Conservation (phyloP, 1,140 invertebrate genomes). For the Danaus plexippus region DNA sequence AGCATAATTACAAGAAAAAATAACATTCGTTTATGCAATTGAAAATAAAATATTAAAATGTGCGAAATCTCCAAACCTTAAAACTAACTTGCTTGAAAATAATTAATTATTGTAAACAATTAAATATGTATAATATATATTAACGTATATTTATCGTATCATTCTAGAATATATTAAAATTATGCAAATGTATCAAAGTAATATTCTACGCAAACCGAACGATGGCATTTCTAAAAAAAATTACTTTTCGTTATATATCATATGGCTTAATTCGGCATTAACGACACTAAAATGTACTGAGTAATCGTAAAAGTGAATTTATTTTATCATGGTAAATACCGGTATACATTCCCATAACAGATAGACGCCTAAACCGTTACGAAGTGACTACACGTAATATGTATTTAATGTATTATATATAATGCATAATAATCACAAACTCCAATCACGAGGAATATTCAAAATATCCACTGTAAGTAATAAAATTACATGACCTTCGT, state of each 20-base stretch:
- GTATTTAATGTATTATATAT: conserved; percentile 3
- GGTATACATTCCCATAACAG: too few species aligned
- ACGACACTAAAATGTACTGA: conserved; percentile 9
- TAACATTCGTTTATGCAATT: too few species aligned
- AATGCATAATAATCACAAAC: background rate
- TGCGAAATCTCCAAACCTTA: conserved; percentile 12
- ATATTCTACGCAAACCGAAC: conserved; percentile 23
- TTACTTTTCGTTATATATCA: conserved; percentile 22
- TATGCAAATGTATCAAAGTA: conserved; percentile 18
- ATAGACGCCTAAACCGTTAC: too few species aligned
- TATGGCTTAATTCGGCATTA: conserved; percentile 34
- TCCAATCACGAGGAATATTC: too few species aligned
- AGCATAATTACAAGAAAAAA: too few species aligned
- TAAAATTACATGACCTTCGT: too few species aligned
- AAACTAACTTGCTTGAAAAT: conserved; percentile 18
- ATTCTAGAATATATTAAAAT: conserved; percentile 13
- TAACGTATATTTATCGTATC: conserved; percentile 5
- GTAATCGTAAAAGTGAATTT: too few species aligned
- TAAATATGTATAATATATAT: conserved; percentile 17
- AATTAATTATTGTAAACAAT: conserved; percentile 8
- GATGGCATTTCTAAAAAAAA: conserved; percentile 33
- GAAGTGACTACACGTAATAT: conserved; percentile 5
- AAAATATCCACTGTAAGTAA: too few species aligned
- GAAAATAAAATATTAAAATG: too few species aligned
- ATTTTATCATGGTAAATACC: too few species aligned